A percentile compares a stretch with the other conserved stretches of the same genome.
Evolutionary conservation across 2,797 vertebrate species (phyloP).

Genomic region (Tolypeutes matacus): DNA sequence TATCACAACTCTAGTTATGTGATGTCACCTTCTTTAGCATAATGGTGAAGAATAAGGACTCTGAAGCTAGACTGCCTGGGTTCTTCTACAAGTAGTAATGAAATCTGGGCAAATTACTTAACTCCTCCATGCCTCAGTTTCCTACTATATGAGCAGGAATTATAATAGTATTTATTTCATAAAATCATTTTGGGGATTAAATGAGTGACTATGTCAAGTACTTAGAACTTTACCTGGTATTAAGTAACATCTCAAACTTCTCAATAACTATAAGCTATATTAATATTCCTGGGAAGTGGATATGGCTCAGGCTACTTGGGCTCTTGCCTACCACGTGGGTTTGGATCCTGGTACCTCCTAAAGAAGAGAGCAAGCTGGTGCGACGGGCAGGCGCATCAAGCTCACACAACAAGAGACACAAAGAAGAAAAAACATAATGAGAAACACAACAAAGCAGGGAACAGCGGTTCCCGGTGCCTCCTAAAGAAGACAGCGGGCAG

Average conservation of each 20-base stretch:
- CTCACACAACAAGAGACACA: too few species aligned
- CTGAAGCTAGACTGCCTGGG: neutral
- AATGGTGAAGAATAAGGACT: neutral
- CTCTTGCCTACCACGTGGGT: too few species aligned
- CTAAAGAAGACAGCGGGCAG: too few species aligned
- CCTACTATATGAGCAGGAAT: neutral
- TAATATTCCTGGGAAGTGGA: neutral
- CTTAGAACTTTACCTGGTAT: neutral
- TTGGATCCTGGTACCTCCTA: too few species aligned
- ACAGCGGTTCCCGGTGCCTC: too few species aligned
- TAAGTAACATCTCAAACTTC: neutral
- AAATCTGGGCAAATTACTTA: conserved; percentile 5
- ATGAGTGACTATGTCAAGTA: neutral
- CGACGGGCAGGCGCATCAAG: too few species aligned
- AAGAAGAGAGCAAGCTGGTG: too few species aligned
- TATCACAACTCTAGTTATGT: neutral
- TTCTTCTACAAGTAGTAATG: neutral
- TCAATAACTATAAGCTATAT: neutral
- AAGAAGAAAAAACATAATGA: too few species aligned
- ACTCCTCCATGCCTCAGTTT: neutral
- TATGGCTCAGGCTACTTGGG: too few species aligned
- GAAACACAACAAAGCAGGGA: too few species aligned
- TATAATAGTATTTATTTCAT: neutral
- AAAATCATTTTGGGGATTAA: neutral
- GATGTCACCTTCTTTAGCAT: neutral